Base-by-base conservation (phyloP, 2,113 vertebrate genomes). In the Nycticryphes semicollaris region DNA sequence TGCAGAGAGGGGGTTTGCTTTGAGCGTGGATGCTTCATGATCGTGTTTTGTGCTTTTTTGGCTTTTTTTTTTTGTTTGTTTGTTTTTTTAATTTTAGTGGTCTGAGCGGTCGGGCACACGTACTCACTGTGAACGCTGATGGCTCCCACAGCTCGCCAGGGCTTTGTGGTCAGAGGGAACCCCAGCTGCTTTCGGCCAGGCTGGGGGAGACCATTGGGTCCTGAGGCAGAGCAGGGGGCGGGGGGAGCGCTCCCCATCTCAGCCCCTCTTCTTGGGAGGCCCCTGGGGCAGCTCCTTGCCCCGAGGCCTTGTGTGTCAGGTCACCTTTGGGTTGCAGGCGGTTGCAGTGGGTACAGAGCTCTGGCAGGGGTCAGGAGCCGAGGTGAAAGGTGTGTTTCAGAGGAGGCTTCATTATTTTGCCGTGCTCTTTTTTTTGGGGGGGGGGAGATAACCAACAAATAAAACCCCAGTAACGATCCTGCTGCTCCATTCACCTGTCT, bases 101-200 rank as follows among this genome's bases (percentile, higher is more conserved):
- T 37, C 35, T 28, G 68, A 64, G 72, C 6, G 33, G 31, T 86
- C 8, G 2, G 84, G n/a, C 19, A 7, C 0, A 2, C 0, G 4
- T 17, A 30, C 43, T 47, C 19, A 6, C 73, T 39, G 45, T 8
- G 59, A 50, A 9, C 0, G 1, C 47, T 22, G 27, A 24, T 25
- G 1, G 0, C 0, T 54, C 70, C 43, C 0, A 3, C 47, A 67
- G 69, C 66, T 68, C 1, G 0, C 0, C 0, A 25, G 41, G 37
- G 43, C 81, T 69, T 64, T 0, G 0, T 0, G 8, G 69, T 54
- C 7, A 2, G 25, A 43, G 73, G 54, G 33, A 87, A 45, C 62
- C 62, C 56, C 3, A 3, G 66, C 69, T 80, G 93, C 63, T 83
- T n/a, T 53, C 2, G 2, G 53, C 35, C 72, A 18, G 75, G 70